Base-by-base conservation (phyloP, 2,113 vertebrate species). In the Labeo catla region DNA sequence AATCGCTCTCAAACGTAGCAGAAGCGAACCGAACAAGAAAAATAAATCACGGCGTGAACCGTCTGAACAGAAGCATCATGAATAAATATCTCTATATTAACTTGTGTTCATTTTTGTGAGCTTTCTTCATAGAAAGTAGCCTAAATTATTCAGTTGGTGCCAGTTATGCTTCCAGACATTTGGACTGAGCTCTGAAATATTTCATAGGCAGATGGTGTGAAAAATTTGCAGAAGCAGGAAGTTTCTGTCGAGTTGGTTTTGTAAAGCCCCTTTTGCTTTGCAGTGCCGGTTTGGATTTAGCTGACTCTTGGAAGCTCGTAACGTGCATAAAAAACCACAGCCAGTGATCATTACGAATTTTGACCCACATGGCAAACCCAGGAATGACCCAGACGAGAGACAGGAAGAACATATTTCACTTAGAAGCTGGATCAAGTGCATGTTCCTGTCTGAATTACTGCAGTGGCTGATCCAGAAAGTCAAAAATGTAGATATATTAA, bases 251-350 rank as follows among this genome's bases (percentile, higher is more conserved):
- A 88, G 92, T 93, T 94, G 92, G 84, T 93, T 93, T 92, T 93
- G 84, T 89, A 61, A 87, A 94, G 91, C 88, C 87, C 68, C 81
- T 89, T 28, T 83, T 84, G 92, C 57, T 92, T 91, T 89, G 59
- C 86, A 87, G 65, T 87, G 86, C 86, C 90, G 91, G 92, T 95
- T 91, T 86, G 54, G 83, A 93, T 92, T 91, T 90, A 87, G 90
- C 93, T 93, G 93, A 94, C 93, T 93, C 78, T 84, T 89, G 88
- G 87, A 87, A 92, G 88, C 91, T 84, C 80, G 79, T 89, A 70
- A 70, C 8, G 6, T 43, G 36, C 21, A 59, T 21, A 63, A 9
- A 9, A 63, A 28, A 65, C 61, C n/a, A 65, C 23, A 65, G 23
- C 61, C 61, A 59, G 57, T n/a, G 21, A 61, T n/a, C 57, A 61